A percentile compares a stretch with the other conserved stretches of the same genome.
Evolutionary conservation across 2,113 vertebrate species (phyloP).

Genomic region (Amphiprion ocellaris): DNA sequence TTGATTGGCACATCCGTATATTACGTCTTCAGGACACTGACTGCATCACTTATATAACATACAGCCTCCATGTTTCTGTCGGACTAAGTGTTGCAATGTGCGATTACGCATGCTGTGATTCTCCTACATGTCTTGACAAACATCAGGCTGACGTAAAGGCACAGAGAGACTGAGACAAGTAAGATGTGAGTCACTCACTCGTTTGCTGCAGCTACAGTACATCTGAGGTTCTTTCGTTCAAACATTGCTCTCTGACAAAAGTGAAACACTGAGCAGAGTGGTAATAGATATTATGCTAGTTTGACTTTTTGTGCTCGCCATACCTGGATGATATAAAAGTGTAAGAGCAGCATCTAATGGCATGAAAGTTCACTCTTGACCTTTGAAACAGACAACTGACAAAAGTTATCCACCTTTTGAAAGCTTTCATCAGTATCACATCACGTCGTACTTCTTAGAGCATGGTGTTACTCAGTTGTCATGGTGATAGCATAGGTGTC

Average conservation of each 20-base stretch:
- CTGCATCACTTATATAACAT: constrained; percentile 1
- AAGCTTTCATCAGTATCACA: too few relatives aligned
- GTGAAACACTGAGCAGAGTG: too few relatives aligned
- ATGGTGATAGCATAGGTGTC: too few relatives aligned
- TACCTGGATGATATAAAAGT: too few relatives aligned
- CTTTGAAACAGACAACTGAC: too few relatives aligned
- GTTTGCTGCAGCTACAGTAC: constrained; percentile 10
- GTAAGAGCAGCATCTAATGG: too few relatives aligned
- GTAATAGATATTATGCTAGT: too few relatives aligned
- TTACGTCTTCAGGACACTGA: constrained; percentile 1
- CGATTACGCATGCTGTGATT: constrained; percentile 34
- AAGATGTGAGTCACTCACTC: constrained; percentile 34
- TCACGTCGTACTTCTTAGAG: too few relatives aligned
- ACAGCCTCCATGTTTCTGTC: neutral
- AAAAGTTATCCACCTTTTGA: too few relatives aligned
- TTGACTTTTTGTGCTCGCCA: too few relatives aligned
- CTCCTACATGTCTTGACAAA: constrained; percentile 23
- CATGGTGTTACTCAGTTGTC: too few relatives aligned
- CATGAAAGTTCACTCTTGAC: too few relatives aligned
- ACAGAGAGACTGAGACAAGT: neutral
- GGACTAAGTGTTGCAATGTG: neutral
- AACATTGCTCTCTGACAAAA: neutral
- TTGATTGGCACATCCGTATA: neutral
- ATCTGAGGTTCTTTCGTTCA: constrained; percentile 9
- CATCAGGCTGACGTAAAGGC: constrained; percentile 31